Evolutionary conservation across 2,888 invertebrate genomes (phyloP).

Genomic region (Diplazon laetatorius): DNA sequence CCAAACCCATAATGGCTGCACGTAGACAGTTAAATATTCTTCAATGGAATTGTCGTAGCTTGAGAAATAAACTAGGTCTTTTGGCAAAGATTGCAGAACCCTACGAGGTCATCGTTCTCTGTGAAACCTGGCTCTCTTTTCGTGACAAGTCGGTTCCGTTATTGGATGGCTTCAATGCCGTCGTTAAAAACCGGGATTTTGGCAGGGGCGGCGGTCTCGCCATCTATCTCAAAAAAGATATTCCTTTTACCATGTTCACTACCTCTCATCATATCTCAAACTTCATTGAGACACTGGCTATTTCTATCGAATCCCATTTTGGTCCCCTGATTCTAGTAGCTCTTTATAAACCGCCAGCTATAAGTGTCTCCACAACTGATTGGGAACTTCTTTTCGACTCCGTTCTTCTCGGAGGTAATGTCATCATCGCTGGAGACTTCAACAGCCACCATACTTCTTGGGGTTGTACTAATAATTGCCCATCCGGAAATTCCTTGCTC

Average conservation of each 20-base stretch:
- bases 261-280: neutral
- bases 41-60: conserved; percentile 32
- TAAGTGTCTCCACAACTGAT: too few species aligned
- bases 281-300: conserved; percentile 23
- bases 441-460: too few species aligned
- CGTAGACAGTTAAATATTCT: conserved; percentile 15
- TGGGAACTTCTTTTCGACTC: too few species aligned
- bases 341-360: conserved; percentile 22
- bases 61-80: conserved; percentile 21
- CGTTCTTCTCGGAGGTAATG: too few species aligned
- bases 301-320: conserved; percentile 11
- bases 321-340: conserved; percentile 19
- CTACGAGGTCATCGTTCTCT: conserved; percentile 25
- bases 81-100: neutral
- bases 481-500: too few species aligned
- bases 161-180: conserved; percentile 1
- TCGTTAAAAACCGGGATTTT: neutral
- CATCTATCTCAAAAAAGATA: conserved; percentile 30
- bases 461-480: too few species aligned
- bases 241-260: neutral
- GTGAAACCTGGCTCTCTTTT: conserved; percentile 28
- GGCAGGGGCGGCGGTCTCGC: conserved; percentile 20
- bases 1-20: neutral
- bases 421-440: too few species aligned
- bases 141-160: neutral